These are phyloP conservation scores for Tinea semifulvella DNA, from an alignment of 2,888 invertebrate species.

Conservation along the genomic window DNA sequence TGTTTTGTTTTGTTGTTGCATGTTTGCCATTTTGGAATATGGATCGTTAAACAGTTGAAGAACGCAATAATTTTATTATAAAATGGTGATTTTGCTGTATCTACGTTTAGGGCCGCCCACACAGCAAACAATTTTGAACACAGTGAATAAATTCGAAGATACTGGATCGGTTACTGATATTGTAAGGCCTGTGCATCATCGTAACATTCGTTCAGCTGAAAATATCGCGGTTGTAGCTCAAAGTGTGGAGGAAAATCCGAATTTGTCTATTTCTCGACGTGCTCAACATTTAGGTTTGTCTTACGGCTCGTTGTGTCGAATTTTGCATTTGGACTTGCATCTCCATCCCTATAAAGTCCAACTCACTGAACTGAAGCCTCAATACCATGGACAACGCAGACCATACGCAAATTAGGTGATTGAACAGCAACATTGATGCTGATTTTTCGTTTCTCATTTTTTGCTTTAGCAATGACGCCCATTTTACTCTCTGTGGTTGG, in stretches of 20 bases:
- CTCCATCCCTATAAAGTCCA: background rate
- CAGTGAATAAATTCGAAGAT: constrained; percentile 30
- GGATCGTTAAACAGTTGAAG: too few species aligned
- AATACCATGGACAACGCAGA: background rate
- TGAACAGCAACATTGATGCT: too few species aligned
- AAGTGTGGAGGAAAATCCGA: constrained; percentile 27
- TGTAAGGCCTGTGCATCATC: constrained; percentile 23
- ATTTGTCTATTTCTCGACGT: constrained; percentile 28
- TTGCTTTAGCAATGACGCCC: too few species aligned
- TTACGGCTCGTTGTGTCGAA: constrained; percentile 24
- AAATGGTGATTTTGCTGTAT: too few species aligned
- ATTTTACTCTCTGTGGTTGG: too few species aligned
- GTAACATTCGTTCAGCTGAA: constrained; percentile 25
- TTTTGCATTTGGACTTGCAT: constrained; percentile 15
- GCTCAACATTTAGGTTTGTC: constrained; percentile 25
- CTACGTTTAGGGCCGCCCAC: too few species aligned
- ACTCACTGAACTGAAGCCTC: background rate
- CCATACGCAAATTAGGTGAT: too few species aligned
- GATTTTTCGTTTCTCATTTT: too few species aligned
- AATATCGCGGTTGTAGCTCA: constrained; percentile 27
- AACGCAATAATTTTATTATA: too few species aligned
- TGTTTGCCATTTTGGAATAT: too few species aligned
- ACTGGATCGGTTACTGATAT: constrained; percentile 24
- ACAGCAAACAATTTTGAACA: too few species aligned
- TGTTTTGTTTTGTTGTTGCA: too few species aligned